A percentile compares a stretch with the other conserved stretches of the same genome.
Conservation (phyloP, 2,888 invertebrate genomes). For the Synergus itoensis region DNA sequence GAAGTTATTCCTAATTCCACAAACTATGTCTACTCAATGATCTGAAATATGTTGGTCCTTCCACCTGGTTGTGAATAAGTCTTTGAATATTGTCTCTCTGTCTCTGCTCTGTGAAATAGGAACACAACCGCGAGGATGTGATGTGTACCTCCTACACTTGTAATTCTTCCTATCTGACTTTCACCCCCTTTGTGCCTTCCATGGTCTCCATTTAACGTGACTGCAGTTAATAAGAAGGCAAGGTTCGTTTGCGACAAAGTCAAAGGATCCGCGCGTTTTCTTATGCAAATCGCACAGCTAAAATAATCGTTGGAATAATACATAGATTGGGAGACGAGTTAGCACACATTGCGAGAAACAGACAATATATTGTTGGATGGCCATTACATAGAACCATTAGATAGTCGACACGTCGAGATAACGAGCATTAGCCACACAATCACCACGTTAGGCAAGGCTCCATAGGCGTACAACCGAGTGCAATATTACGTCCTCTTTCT, state of each 20-base stretch:
- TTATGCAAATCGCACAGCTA: conserved; percentile 59
- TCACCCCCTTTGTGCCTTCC: conserved; percentile 29
- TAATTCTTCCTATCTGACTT: conserved; percentile 34
- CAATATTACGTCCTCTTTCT: not conserved
- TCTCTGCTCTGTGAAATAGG: not conserved
- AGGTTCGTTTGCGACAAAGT: conserved; percentile 40
- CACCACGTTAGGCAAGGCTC: conserved; percentile 64
- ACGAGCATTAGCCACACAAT: conserved; percentile 76
- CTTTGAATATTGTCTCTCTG: not conserved
- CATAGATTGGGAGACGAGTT: conserved; percentile 60
- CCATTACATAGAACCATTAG: conserved; percentile 77
- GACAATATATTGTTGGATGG: conserved; percentile 74
- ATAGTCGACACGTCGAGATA: conserved; percentile 77
- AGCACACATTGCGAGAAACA: conserved; percentile 71
- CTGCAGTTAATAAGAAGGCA: conserved; percentile 41
- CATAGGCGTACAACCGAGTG: not conserved
- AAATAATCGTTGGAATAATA: conserved; percentile 74
- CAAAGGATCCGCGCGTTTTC: conserved; percentile 44
- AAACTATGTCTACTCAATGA: conserved; percentile 51
- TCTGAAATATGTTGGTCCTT: not conserved
- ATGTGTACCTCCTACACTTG: conserved; percentile 21
- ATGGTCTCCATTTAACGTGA: conserved; percentile 25
- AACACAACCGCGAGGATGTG: not conserved
- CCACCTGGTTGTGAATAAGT: not conserved
- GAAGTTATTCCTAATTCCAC: conserved; percentile 53